Conservation (phyloP, 37 sponge, comb jelly and placozoan genomes). For the Theonella swinhoei region DNA sequence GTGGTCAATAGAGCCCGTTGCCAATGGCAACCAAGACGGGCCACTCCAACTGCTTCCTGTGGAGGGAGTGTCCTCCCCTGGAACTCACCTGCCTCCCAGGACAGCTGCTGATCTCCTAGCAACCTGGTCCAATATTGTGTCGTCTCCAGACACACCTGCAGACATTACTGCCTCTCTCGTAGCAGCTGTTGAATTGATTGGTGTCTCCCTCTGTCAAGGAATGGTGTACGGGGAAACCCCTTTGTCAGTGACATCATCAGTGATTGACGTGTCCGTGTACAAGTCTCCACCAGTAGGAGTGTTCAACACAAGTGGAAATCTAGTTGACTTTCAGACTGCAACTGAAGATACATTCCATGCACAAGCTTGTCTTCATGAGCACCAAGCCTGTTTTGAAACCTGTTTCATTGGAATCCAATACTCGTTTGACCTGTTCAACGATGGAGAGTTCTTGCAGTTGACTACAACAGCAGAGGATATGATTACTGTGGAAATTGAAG, state of each 20-base stretch:
- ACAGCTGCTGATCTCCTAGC: not conserved
- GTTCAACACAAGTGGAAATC: conserved; percentile 12
- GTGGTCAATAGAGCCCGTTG: not conserved
- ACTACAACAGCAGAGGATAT: not conserved
- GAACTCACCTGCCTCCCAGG: not conserved
- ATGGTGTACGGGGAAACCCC: conserved; percentile 27
- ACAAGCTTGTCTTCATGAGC: conserved; percentile 8
- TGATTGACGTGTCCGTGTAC: not conserved
- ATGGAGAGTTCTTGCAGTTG: conserved; percentile 1
- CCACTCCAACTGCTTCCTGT: conserved; percentile 14
- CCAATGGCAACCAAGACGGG: not conserved
- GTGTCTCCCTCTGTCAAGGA: conserved; percentile 25
- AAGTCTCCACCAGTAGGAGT: conserved; percentile 29
- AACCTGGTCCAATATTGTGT: not conserved
- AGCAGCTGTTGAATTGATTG: not conserved
- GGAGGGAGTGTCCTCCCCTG: not conserved
- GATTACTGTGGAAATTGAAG: conserved; percentile 26
- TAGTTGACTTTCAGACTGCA: conserved; percentile 27
- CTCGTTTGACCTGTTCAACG: conserved; percentile 16
- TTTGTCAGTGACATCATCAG: not conserved
- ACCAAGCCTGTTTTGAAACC: conserved; percentile 39
- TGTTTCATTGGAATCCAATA: conserved; percentile 12
- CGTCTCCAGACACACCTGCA: not conserved
- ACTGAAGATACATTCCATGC: not conserved
- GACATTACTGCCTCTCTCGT: not conserved